These are phyloP conservation scores for Charina bottae DNA, from an alignment of 2,113 vertebrate species.

Conservation along the genomic window DNA sequence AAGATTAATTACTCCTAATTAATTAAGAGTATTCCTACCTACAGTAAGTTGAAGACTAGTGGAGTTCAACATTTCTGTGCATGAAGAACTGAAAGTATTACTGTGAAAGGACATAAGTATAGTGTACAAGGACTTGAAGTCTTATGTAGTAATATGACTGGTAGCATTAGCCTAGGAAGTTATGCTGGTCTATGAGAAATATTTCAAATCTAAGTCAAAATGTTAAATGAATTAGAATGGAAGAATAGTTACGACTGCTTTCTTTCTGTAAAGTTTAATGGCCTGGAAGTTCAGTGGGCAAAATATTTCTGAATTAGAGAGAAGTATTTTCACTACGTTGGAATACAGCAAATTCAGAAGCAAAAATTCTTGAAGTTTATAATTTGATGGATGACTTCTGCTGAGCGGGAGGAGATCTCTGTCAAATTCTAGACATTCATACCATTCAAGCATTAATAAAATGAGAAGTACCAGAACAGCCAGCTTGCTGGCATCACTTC, in stretches of 20 bases:
- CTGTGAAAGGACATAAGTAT: background rate
- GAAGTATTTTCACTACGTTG: background rate
- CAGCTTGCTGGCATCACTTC: slow-evolving; percentile 36
- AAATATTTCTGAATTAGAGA: background rate
- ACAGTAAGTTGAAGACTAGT: background rate
- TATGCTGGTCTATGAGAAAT: background rate
- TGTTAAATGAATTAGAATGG: background rate
- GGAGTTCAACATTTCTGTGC: background rate
- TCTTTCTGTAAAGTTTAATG: background rate
- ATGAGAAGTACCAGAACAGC: background rate
- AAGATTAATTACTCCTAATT: background rate
- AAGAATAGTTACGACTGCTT: background rate
- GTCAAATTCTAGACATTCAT: background rate
- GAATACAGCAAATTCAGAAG: background rate
- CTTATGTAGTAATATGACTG: background rate
- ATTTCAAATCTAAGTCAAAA: background rate
- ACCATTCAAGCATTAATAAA: background rate
- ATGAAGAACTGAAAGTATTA: background rate
- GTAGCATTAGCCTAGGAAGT: background rate
- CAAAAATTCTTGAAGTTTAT: background rate
- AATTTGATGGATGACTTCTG: background rate
- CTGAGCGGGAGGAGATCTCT: slow-evolving; percentile 1
- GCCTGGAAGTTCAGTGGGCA: background rate
- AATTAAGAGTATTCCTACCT: background rate
- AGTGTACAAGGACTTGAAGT: background rate